Conservation (phyloP, 2,113 vertebrate species). For the Rhinopithecus roxellana region DNA sequence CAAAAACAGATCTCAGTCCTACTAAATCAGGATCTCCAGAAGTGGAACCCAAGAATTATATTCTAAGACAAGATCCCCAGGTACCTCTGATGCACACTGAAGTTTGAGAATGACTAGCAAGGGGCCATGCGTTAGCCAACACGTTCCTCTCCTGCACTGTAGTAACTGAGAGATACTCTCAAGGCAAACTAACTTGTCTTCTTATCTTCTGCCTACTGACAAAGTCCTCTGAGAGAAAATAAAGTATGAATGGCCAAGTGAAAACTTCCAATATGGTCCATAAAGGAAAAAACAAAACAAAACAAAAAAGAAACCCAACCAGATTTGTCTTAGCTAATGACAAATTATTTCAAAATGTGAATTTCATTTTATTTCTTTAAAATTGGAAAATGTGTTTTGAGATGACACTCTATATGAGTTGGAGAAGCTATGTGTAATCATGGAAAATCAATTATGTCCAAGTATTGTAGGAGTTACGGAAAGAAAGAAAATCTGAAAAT, state of each 20-base stretch:
- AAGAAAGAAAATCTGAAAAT: slow-evolving; percentile 75
- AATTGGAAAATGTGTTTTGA: slow-evolving; percentile 68
- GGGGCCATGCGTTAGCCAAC: background rate
- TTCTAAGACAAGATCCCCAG: background rate
- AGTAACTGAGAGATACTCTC: background rate
- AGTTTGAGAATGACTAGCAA: background rate
- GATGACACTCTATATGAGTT: slow-evolving; percentile 63
- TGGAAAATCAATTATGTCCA: slow-evolving; percentile 74
- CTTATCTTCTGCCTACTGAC: background rate
- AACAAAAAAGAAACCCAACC: background rate
- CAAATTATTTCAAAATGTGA: slow-evolving; percentile 41
- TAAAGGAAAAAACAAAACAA: background rate
- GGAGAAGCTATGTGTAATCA: slow-evolving; percentile 54
- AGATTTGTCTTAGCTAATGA: slow-evolving; percentile 59
- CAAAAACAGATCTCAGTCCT: background rate
- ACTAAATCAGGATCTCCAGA: background rate
- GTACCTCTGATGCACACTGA: background rate
- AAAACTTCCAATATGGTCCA: slow-evolving; percentile 10
- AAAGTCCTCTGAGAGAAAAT: slow-evolving; percentile 24
- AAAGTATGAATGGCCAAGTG: slow-evolving; percentile 1
- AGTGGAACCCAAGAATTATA: background rate
- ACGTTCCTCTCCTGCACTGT: background rate
- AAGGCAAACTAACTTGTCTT: background rate
- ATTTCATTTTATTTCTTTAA: slow-evolving; percentile 75
- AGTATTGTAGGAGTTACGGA: slow-evolving; percentile 67